These are phyloP conservation scores for Illadopsis cleaveri DNA, from an alignment of 2,113 vertebrate species.

Conservation along the genomic window DNA sequence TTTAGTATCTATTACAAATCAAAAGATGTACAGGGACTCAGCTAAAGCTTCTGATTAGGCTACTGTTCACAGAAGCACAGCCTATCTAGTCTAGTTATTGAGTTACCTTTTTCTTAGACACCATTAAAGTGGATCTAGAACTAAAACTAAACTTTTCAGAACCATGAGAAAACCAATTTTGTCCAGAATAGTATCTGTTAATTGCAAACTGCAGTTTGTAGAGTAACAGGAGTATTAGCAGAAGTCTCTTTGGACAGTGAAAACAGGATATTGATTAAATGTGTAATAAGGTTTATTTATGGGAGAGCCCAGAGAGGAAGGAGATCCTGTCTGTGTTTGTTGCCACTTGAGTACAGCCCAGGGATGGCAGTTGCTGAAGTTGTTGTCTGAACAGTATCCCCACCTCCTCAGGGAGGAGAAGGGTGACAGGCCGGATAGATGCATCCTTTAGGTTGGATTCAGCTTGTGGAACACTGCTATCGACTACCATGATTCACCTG, in stretches of 20 bases:
- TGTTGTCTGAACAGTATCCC: not conserved
- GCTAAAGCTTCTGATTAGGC: not conserved
- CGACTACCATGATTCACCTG: not conserved
- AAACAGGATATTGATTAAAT: not conserved
- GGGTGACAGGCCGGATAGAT: not conserved
- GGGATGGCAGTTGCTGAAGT: not conserved
- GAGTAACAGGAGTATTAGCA: not conserved
- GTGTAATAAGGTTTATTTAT: not conserved
- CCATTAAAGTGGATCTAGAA: not conserved
- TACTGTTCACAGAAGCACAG: not conserved
- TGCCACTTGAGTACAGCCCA: not conserved
- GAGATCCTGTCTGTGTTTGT: not conserved
- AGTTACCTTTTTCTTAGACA: not conserved
- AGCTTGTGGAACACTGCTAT: not conserved
- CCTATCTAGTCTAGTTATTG: not conserved
- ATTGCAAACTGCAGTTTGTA: not conserved
- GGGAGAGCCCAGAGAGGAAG: not conserved
- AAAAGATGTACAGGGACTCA: not conserved
- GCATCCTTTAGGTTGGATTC: not conserved
- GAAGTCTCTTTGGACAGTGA: not conserved
- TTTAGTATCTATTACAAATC: not conserved
- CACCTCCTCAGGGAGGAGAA: not conserved
- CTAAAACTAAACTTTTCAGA: not conserved
- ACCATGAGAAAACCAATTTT: accelerated
- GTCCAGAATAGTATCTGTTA: not conserved